Percentiles rank a stretch among this genome's conserved stretches.
These are phyloP conservation scores for Eurois occulta DNA, from an alignment of 2,888 invertebrate genomes.

Conservation along the genomic window DNA sequence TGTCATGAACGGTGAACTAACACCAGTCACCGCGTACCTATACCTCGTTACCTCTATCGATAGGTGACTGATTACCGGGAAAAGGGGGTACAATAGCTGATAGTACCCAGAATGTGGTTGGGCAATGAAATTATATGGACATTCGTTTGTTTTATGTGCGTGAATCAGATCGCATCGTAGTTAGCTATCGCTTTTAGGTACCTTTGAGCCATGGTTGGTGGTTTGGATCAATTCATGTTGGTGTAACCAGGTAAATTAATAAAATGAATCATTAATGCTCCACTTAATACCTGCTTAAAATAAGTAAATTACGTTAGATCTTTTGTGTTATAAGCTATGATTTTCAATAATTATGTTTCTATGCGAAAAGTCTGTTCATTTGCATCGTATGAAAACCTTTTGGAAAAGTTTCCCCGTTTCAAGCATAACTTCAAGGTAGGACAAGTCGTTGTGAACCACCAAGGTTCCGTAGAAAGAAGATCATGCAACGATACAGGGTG, in stretches of 20 bases:
- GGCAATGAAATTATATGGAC: slow-evolving; percentile 25
- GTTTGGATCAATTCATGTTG: background rate
- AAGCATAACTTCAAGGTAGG: slow-evolving; percentile 51
- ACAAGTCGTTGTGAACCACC: slow-evolving; percentile 34
- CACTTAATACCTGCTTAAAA: background rate
- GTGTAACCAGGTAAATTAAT: background rate
- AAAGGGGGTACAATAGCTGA: slow-evolving; percentile 44
- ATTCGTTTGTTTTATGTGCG: slow-evolving; percentile 21
- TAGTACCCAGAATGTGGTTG: slow-evolving; percentile 39
- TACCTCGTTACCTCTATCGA: slow-evolving; percentile 41
- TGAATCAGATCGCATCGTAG: slow-evolving; percentile 45
- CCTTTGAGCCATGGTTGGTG: background rate
- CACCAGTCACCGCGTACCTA: slow-evolving; percentile 33
- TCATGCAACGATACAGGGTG: slow-evolving; percentile 52
- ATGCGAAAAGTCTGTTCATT: too few relatives aligned
- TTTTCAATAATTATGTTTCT: background rate
- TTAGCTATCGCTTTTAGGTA: slow-evolving; percentile 14
- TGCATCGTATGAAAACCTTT: background rate
- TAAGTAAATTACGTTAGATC: background rate
- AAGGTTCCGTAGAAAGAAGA: slow-evolving; percentile 58
- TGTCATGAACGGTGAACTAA: slow-evolving; percentile 62
- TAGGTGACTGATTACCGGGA: slow-evolving; percentile 61
- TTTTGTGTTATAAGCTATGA: background rate
- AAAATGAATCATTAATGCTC: background rate
- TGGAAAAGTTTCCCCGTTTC: background rate